Conservation (phyloP, 2,797 vertebrate genomes). For the Syndactyla subalaris region DNA sequence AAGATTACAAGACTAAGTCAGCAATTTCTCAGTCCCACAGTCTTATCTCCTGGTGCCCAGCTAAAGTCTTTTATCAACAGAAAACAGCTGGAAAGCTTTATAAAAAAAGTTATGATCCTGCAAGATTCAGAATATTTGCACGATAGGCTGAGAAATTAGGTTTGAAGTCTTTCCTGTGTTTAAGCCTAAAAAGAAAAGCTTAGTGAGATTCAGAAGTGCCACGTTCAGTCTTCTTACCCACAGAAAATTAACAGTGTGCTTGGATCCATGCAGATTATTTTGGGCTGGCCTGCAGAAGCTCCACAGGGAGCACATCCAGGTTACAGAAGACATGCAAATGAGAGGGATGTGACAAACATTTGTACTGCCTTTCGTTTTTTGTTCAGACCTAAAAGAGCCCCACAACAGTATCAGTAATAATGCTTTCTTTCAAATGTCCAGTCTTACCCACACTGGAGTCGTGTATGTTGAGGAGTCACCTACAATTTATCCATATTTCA, state of each 20-base stretch:
- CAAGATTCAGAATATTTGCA: constrained; percentile 42
- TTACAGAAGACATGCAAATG: not conserved
- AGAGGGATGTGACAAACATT: not conserved
- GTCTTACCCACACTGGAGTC: not conserved
- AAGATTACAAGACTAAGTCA: constrained; percentile 27
- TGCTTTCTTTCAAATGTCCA: not conserved
- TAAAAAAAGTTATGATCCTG: constrained; percentile 46
- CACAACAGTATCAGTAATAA: not conserved
- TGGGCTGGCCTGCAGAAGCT: not conserved
- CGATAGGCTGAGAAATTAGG: constrained; percentile 29
- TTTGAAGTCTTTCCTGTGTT: constrained; percentile 40
- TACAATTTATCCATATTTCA: not conserved
- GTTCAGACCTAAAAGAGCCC: not conserved
- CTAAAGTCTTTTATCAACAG: constrained; percentile 56
- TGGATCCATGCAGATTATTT: not conserved
- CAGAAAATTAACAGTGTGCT: not conserved
- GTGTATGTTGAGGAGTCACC: not conserved
- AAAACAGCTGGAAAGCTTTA: constrained; percentile 43
- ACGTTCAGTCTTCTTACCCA: not conserved
- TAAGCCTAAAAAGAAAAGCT: constrained; percentile 39
- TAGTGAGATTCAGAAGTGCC: not conserved
- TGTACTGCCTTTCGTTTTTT: not conserved
- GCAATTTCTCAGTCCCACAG: constrained; percentile 24
- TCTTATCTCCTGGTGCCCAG: constrained; percentile 32
- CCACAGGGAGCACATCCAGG: not conserved